A percentile compares a stretch with the other conserved stretches of the same genome.
Conservation (phyloP, 2,888 invertebrate species). For the Amphipoea oculea region DNA sequence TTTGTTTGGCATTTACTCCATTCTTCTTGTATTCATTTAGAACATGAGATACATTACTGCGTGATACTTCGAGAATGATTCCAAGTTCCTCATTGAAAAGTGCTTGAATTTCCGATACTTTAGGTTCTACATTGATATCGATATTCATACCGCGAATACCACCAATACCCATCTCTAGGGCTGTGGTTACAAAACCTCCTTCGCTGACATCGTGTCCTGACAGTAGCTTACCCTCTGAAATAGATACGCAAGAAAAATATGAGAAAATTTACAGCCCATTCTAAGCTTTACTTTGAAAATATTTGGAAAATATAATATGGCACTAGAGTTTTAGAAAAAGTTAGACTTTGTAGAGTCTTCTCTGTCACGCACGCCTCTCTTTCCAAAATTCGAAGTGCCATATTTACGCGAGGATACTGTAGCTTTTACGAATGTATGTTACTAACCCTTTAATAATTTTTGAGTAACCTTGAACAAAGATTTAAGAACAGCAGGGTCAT, state of each 20-base stretch:
- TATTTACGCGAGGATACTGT: neutral
- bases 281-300: neutral
- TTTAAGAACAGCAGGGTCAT: conserved; percentile 92
- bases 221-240: conserved; percentile 92
- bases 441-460: conserved; percentile 93
- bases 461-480: conserved; percentile 96
- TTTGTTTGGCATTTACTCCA: conserved; percentile 91
- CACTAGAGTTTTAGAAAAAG: neutral
- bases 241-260: neutral
- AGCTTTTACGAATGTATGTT: neutral
- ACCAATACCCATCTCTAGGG: conserved; percentile 99
- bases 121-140: conserved; percentile 86
- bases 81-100: conserved; percentile 97
- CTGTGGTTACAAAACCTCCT: conserved; percentile 97
- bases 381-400: neutral
- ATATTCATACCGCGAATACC: conserved; percentile 95
- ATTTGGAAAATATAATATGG: neutral
- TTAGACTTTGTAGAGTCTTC: neutral
- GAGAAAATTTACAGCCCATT: neutral
- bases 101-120: conserved; percentile 91
- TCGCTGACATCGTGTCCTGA: conserved; percentile 99
- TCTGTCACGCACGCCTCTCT: neutral
- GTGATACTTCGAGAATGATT: conserved; percentile 94
- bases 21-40: conserved; percentile 91
- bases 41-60: conserved; percentile 90